Percentiles rank a stretch among this genome's conserved stretches.
Conservation (phyloP, 2,113 vertebrate genomes). For the Pimephales promelas region DNA sequence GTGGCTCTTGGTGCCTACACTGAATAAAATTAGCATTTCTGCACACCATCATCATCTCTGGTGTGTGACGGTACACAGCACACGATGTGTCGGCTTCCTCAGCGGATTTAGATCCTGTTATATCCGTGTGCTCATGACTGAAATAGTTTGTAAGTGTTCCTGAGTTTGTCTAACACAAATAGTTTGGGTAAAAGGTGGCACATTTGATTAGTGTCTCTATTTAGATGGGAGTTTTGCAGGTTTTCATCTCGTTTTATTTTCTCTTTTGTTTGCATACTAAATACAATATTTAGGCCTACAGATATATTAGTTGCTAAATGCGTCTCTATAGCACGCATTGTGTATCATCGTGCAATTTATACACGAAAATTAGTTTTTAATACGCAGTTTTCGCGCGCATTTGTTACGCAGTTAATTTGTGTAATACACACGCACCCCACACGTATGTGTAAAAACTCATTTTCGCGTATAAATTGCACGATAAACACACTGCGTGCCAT, state of each 20-base stretch:
- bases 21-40: constrained; percentile 51
- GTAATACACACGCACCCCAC: too few species aligned
- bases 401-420: too few species aligned
- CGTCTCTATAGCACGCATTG: too few species aligned
- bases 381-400: too few species aligned
- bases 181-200: neutral
- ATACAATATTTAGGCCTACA: too few species aligned
- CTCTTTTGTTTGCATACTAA: neutral
- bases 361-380: too few species aligned
- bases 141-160: neutral
- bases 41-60: constrained; percentile 14
- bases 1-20: neutral
- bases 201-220: neutral
- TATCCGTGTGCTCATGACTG: neutral
- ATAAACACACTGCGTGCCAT: too few species aligned
- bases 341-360: too few species aligned
- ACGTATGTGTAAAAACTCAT: too few species aligned
- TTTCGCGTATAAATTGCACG: too few species aligned
- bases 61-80: constrained; percentile 20
- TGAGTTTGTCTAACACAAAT: neutral
- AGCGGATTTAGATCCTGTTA: constrained; percentile 1
- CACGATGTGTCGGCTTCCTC: neutral
- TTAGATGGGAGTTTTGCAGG: neutral
- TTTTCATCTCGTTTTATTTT: neutral
- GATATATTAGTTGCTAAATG: too few species aligned